A percentile compares a stretch with the other conserved stretches of the same genome.
Conservation (phyloP, 2,888 invertebrate species). For the Saturnia pavonia region DNA sequence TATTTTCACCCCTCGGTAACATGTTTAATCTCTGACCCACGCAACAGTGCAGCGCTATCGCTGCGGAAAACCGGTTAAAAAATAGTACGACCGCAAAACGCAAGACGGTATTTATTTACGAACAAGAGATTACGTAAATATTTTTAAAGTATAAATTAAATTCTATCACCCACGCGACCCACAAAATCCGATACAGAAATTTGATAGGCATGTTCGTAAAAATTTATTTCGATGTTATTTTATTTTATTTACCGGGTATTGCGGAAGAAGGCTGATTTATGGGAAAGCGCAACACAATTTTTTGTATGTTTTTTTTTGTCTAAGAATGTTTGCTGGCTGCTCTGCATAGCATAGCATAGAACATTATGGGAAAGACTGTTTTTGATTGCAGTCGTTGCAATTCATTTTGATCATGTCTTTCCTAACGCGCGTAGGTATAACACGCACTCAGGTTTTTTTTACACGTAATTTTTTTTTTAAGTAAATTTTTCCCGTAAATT, state of each 20-base stretch:
- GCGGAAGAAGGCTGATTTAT: constrained; percentile 12
- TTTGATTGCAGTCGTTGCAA: no score
- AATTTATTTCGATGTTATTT: constrained; percentile 16
- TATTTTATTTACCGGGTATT: constrained; percentile 7
- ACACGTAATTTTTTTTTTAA: no score
- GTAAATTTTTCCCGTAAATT: no score
- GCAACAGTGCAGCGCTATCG: constrained; percentile 39
- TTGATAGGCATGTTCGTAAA: constrained; percentile 18
- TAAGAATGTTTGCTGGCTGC: no score
- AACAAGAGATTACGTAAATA: constrained; percentile 23
- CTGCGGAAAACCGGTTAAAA: constrained; percentile 41
- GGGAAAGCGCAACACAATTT: not conserved
- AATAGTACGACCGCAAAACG: constrained; percentile 31
- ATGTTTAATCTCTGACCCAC: constrained; percentile 35
- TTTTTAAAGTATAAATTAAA: constrained; percentile 23
- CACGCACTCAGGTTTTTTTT: no score
- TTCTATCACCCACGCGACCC: constrained; percentile 19
- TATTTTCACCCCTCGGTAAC: not conserved
- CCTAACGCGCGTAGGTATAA: no score
- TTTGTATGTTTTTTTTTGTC: not conserved
- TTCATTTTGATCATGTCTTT: no score
- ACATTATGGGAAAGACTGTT: no score
- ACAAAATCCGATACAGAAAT: constrained; percentile 16
- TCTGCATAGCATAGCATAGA: no score
- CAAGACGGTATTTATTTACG: constrained; percentile 23